Percentiles rank a stretch among this genome's conserved stretches.
Conservation (phyloP, 2,113 vertebrate genomes). For the Brachirus orientalis region DNA sequence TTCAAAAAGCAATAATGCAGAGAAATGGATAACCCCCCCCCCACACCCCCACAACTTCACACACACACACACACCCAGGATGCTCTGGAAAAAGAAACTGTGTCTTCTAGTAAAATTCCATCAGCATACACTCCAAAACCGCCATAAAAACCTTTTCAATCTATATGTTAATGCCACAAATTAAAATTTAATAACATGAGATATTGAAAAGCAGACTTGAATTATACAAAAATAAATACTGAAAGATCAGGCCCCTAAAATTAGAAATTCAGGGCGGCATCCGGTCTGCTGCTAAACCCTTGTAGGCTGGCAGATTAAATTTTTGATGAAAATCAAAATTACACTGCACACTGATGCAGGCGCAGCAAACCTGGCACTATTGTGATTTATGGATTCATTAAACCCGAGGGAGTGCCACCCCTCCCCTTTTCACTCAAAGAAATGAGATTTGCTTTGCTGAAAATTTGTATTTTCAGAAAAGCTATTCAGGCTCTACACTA, state of each 20-base stretch:
- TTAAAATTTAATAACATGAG: conserved; percentile 99
- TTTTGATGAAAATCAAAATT: conserved; percentile 94
- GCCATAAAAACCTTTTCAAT: conserved; percentile 97
- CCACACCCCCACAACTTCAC: neutral
- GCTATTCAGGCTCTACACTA: conserved; percentile 70
- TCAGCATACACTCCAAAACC: conserved; percentile 76
- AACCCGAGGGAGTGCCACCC: conserved; percentile 85
- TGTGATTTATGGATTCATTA: conserved; percentile 98
- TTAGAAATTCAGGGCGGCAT: conserved; percentile 98
- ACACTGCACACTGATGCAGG: conserved; percentile 85
- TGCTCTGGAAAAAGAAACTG: conserved; percentile 77
- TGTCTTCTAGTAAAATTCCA: conserved; percentile 83
- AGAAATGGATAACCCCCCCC: conserved; percentile 71
- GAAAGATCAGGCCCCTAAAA: conserved; percentile 97
- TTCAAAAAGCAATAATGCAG: conserved; percentile 80
- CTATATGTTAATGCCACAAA: conserved; percentile 99
- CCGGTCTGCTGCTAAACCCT: conserved; percentile 94
- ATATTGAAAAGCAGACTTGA: conserved; percentile 99
- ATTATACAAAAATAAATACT: conserved; percentile 99
- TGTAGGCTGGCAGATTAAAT: conserved; percentile 92
- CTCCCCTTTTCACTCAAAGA: conserved; percentile 87
- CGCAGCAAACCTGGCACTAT: conserved; percentile 91
- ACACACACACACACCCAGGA: conserved; percentile 47
- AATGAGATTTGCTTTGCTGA: conserved; percentile 87
- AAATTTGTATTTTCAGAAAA: conserved; percentile 80